phyloP scores from a whole-genome alignment of 2,888 invertebrate genomes.

The Meandrusa payeni region DNA sequence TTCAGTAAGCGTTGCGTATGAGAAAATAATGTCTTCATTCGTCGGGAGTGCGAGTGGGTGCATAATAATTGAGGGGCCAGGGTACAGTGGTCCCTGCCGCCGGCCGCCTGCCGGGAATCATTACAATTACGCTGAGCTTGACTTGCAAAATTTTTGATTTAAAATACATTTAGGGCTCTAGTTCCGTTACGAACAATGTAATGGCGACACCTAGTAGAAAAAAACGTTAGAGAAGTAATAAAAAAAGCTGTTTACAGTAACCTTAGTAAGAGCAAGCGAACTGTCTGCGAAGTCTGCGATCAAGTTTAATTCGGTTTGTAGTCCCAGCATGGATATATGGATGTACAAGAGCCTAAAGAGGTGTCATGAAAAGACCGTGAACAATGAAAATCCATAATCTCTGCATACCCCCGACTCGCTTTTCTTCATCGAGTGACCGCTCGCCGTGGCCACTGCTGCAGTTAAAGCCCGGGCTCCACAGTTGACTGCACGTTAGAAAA shows the following conservation, averaged over 20 bases:
- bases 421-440: too few relatives aligned
- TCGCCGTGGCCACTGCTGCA: too few relatives aligned
- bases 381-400: too few relatives aligned
- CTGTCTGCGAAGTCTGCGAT: too few relatives aligned
- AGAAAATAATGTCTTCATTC: slow-evolving; percentile 20
- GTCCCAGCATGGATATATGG: too few relatives aligned
- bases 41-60: slow-evolving; percentile 15
- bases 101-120: slow-evolving; percentile 8
- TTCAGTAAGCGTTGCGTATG: slow-evolving; percentile 1
- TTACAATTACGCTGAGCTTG: slow-evolving; percentile 23
- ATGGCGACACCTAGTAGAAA: slow-evolving; percentile 8
- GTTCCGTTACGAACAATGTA: slow-evolving; percentile 8
- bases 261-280: too few relatives aligned
- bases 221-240: slow-evolving; percentile 2
- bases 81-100: slow-evolving; percentile 17
- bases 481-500: too few relatives aligned
- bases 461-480: too few relatives aligned
- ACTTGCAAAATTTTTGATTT: slow-evolving; percentile 25
- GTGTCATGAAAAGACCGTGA: too few relatives aligned
- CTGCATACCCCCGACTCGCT: too few relatives aligned
- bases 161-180: slow-evolving; percentile 21
- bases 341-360: too few relatives aligned
- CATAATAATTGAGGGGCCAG: slow-evolving; percentile 22
- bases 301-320: too few relatives aligned
- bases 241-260: background rate